A percentile compares a stretch with the other conserved stretches of the same genome.
These are phyloP conservation scores for Nyctibius grandis DNA, from an alignment of 2,797 vertebrate species.

Conservation along the genomic window DNA sequence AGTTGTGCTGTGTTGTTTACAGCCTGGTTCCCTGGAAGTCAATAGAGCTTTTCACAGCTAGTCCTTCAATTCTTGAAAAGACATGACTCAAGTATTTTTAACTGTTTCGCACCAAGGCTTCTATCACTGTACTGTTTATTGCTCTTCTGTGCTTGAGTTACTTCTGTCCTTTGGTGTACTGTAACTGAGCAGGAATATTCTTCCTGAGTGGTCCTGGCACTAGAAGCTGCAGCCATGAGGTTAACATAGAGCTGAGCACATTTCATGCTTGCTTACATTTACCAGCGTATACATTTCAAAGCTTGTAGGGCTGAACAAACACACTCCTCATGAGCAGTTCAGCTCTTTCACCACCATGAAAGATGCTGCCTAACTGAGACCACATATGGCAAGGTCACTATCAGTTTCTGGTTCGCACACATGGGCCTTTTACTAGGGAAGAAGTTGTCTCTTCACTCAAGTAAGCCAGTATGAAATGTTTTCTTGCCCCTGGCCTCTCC, in stretches of 20 bases:
- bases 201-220: neutral
- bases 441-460: neutral
- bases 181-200: neutral
- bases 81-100: neutral
- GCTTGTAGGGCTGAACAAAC: neutral
- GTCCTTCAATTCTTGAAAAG: neutral
- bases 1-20: neutral
- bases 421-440: neutral
- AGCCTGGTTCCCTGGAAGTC: slow-evolving; percentile 30
- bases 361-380: neutral
- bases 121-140: neutral
- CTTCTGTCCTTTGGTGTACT: neutral
- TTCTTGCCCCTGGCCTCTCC: neutral
- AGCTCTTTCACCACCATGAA: neutral
- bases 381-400: neutral
- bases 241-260: neutral
- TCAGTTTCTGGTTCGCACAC: neutral
- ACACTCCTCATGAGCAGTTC: neutral
- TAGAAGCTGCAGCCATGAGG: neutral
- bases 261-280: neutral
- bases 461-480: neutral
- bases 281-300: neutral
- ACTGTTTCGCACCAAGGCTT: neutral
- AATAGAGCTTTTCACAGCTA: neutral
- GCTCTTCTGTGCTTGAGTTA: neutral